Conservation (phyloP, 2,113 vertebrate genomes). For the Thunnus maccoyii region DNA sequence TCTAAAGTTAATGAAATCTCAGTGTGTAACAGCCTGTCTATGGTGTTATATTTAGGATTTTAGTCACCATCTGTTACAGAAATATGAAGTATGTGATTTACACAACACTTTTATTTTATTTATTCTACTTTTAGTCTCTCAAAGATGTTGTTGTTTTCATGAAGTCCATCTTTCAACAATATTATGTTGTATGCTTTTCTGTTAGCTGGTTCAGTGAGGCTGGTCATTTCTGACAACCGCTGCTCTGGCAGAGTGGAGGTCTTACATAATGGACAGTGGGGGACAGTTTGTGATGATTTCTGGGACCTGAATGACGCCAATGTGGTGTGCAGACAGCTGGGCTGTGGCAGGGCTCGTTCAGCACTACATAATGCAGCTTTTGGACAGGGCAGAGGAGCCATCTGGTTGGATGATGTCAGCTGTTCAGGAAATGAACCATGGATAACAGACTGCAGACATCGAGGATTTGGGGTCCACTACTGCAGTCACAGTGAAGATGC, state of each 20-base stretch:
- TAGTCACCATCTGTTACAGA: neutral
- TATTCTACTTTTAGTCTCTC: no score
- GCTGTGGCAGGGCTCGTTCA: constrained; percentile 44
- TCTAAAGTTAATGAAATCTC: neutral
- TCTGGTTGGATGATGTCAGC: constrained; percentile 64
- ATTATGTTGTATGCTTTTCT: constrained; percentile 10
- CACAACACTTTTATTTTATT: neutral
- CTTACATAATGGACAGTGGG: constrained; percentile 56
- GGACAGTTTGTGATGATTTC: constrained; percentile 66
- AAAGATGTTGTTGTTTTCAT: neutral
- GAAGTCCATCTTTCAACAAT: neutral
- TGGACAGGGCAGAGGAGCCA: constrained; percentile 63
- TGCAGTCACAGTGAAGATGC: constrained; percentile 31
- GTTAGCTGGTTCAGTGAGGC: constrained; percentile 50
- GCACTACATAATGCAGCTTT: constrained; percentile 23
- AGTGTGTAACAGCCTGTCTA: neutral
- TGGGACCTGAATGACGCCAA: constrained; percentile 58
- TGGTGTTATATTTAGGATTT: neutral
- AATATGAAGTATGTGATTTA: neutral
- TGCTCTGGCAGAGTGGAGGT: constrained; percentile 73
- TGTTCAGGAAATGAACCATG: constrained; percentile 51
- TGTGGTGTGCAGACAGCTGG: constrained; percentile 71
- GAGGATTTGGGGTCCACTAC: constrained; percentile 45
- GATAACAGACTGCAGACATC: constrained; percentile 52
- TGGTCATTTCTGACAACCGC: constrained; percentile 49